Base-by-base conservation (phyloP, 2,113 vertebrate species). In the Paraplagusia blochii region DNA sequence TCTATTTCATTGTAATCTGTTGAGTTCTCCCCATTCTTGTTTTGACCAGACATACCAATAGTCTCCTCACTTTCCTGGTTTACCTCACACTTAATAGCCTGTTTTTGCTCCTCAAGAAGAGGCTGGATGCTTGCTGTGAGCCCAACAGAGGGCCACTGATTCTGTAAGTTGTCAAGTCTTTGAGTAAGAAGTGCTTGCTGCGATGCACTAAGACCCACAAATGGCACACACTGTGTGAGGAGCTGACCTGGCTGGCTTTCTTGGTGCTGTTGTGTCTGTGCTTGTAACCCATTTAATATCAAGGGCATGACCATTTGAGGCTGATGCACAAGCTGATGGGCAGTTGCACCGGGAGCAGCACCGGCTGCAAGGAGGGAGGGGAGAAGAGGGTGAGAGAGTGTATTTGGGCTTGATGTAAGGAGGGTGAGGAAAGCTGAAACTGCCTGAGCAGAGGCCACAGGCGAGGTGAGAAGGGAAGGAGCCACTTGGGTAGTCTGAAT, bases 381-480 rank as follows among this genome's bases (percentile, higher is more conserved):
- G 22, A 88, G 74, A 22, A 90, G 76, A 36, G 91, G 82, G 68
- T 91, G 88, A 0, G 88, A 77, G 38, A 89, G 69, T 19, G 87
- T 76, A 63, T 71, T 88, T 16, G 89, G 88, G 62, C 78, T 85
- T 15, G 90, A 90, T 14, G 90, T 91, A 55, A 92, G 85, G 17
- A 92, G 90, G 79, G 91, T 90, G 48, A 92, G 89, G 63, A 92
- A 91, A 69, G 90, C 90, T 6, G 90, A 91, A 53, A 90, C 87
- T 0, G 91, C 88, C 69, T 90, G 91, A 58, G 88, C 87, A 1
- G 89, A 92, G 59, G 89, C 85, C 75, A 91, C 88, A 3, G 90
- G 89, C 65, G 89, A 88, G 42, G 89, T 68, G 61, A 91, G 88
- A 55, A 90, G 86, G 18, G 90, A 89, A 18, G 86, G 77, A 45